phyloP scores from a whole-genome alignment of 35 echinoderm and acorn worm genomes.

The Patiria miniata region DNA sequence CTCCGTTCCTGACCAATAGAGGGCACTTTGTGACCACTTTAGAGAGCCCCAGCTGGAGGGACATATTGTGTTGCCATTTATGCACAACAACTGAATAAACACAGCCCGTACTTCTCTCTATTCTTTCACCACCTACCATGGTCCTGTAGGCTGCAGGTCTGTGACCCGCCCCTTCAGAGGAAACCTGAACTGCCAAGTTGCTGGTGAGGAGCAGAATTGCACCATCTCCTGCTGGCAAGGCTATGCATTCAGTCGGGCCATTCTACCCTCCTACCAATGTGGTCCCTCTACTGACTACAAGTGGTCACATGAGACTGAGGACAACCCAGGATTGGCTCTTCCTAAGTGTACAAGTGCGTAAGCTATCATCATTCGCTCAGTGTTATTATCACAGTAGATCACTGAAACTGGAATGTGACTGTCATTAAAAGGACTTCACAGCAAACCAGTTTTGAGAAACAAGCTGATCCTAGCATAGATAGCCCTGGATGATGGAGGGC shows the following conservation, averaged over 20 bases:
- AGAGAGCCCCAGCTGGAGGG: too few relatives aligned
- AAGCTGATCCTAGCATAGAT: too few relatives aligned
- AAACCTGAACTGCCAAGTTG: constrained; percentile 5
- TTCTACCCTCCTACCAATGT: constrained; percentile 24
- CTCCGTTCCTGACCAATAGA: too few relatives aligned
- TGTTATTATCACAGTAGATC: too few relatives aligned
- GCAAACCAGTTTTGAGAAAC: too few relatives aligned
- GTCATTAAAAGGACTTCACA: too few relatives aligned
- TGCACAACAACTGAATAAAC: too few relatives aligned
- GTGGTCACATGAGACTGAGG: constrained; percentile 43
- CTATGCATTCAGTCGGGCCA: constrained; percentile 29
- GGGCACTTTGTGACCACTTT: too few relatives aligned
- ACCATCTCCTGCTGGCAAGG: constrained; percentile 47
- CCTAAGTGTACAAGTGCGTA: constrained; percentile 40
- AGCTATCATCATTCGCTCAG: neutral
- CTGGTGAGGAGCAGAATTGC: constrained; percentile 2
- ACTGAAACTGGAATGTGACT: too few relatives aligned
- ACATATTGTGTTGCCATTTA: too few relatives aligned
- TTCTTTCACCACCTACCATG: neutral
- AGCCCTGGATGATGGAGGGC: too few relatives aligned
- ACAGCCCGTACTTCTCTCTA: too few relatives aligned
- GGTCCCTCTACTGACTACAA: constrained; percentile 37
- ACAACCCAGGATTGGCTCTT: constrained; percentile 13
- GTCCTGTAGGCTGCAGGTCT: constrained; percentile 2
- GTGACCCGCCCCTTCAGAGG: constrained; percentile 28